Evolutionary conservation across 2,797 vertebrate species (phyloP), one percentile per base, ranked within the genome.

Genomic region (Alfaro cultratus): DNA sequence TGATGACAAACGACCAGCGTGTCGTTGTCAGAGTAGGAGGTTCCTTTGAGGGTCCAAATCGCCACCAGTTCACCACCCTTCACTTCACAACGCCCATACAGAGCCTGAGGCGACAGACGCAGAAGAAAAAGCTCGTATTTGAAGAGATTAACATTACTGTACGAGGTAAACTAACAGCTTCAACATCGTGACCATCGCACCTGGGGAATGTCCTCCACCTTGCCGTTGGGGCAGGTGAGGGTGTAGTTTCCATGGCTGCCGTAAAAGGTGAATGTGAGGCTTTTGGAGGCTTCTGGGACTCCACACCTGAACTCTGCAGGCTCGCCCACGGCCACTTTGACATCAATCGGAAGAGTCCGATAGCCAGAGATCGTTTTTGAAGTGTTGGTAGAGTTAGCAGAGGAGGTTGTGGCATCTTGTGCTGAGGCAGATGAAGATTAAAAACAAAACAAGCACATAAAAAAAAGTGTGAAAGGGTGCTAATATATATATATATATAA

Each of bases 231-330:
- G 41, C 94, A 95, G 73, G 23, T 90, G 79, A 95, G 79, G n/a
- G 2, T 92, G 83, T 90, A 82, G 83, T 79, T 93, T 3, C 43
- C 31, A 1, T 88, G 73, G 60, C 51, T 81, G 9, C 86, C 41
- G 0, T 85, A 85, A 43, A 91, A 77, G 51, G 51, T 91, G 12
- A 95, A 89, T 0, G 72, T 92, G 43, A 94, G 29, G 29, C 78
- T 67, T 0, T 81, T 53, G 21, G 86, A 84, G 1, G 9, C 41
- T 45, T 51, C 0, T 0, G 90, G 76, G 0, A 92, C 92, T 3
- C 90, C 91, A 78, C 94, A 95, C 64, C 0, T 11, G 73, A 94
- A 94, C 82, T 73, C 83, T 0, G 80, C 93, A 31, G 89, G 71
- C 1, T 91, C 78, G 6, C 92, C 92, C 70, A 89, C 71, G 5